Conservation (phyloP, 2,888 invertebrate species). For the Drosophila neoperkinsi region DNA sequence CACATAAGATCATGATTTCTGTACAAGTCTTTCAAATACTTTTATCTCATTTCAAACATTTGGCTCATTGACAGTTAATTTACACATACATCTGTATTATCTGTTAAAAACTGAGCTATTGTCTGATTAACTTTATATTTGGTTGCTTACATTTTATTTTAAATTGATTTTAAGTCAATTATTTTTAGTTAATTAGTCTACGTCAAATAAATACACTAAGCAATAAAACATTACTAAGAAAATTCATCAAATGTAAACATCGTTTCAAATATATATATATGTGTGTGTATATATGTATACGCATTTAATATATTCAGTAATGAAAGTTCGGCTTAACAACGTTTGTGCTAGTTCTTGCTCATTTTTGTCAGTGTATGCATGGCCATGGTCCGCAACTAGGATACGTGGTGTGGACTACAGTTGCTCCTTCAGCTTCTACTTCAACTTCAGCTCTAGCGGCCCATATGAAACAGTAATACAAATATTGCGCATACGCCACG, state of each 20-base stretch:
- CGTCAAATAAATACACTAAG: background rate
- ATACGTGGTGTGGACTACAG: conserved; percentile 54
- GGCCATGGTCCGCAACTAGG: conserved; percentile 32
- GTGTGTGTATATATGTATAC: background rate
- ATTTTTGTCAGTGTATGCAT: conserved; percentile 5
- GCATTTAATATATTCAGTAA: background rate
- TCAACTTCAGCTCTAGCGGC: conserved; percentile 32
- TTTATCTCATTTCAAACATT: background rate
- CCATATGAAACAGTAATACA: conserved; percentile 72
- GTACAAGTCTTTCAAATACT: background rate
- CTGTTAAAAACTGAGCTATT: background rate
- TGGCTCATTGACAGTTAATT: background rate
- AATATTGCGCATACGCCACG: conserved; percentile 78
- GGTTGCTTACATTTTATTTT: background rate
- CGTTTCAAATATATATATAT: too few relatives aligned
- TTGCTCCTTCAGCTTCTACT: conserved; percentile 25
- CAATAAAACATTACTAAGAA: background rate
- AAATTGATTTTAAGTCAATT: background rate
- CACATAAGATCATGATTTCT: background rate
- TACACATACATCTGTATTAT: background rate
- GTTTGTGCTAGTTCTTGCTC: background rate
- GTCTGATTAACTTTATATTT: background rate
- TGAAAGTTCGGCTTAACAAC: background rate
- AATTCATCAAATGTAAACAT: too few relatives aligned
- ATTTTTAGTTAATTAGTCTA: background rate